phyloP scores from a whole-genome alignment of 2,797 vertebrate genomes.

The Ctenopoma kingsleyae region DNA sequence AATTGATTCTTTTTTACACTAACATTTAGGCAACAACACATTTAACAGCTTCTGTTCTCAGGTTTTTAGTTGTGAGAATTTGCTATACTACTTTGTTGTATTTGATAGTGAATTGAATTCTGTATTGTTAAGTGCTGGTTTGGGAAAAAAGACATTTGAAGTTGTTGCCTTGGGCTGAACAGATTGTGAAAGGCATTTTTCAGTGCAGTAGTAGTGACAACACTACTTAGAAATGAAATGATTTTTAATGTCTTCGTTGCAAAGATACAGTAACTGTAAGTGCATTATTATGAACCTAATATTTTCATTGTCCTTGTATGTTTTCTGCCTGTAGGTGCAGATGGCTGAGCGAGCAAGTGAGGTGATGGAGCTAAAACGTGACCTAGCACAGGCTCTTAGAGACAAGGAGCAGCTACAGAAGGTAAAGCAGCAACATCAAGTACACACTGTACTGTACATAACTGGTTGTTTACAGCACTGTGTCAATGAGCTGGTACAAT shows the following conservation, averaged over 20 bases:
- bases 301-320: neutral
- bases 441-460: neutral
- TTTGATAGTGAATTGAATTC: neutral
- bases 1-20: neutral
- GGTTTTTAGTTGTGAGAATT: neutral
- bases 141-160: too few species aligned
- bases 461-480: neutral
- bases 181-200: too few species aligned
- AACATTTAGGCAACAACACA: neutral
- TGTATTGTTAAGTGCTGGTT: too few species aligned
- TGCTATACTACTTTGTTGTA: neutral
- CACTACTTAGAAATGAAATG: too few species aligned
- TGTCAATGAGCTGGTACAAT: neutral
- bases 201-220: too few species aligned
- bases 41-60: neutral
- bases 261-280: neutral
- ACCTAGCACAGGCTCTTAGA: conserved; percentile 85
- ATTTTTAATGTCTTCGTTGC: too few species aligned
- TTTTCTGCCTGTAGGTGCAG: conserved; percentile 82
- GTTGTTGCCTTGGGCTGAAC: too few species aligned
- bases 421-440: conserved; percentile 53
- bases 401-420: conserved; percentile 89
- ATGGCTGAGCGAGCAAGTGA: conserved; percentile 90
- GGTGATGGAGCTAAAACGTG: conserved; percentile 88
- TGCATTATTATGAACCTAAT: neutral